Base-by-base conservation (phyloP, 1,140 invertebrate species). In the Trichogramma pretiosum region DNA sequence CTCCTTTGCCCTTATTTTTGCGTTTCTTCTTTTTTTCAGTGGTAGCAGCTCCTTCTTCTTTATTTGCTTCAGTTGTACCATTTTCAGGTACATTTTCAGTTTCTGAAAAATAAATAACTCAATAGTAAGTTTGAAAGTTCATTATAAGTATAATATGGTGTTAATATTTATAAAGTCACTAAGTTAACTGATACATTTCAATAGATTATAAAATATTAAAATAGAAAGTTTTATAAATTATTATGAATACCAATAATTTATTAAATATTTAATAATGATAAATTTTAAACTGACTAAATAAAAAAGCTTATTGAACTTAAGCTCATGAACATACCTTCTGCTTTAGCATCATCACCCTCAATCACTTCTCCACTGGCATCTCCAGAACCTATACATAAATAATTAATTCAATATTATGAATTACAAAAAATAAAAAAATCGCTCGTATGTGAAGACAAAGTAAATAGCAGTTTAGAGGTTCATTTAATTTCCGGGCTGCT, bases 11-110 rank as follows among this genome's bases (percentile, higher is more conserved):
- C 61, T 78, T 75, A 45, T 62, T 64, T 23, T 70, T 68, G 10
- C 69, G 55, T 44, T 77, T 75, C 11, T 68, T 65, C 42, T 72
- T 74, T 14, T 70, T 69, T 44, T 75, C 76, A 55, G 83, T 83
- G 56, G 79, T 79, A 44, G 82, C 81, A 0, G 65, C 68, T 13
- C 68, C 74, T 39, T 76, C 77, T 19, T 50, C 61, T 42, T 68
- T 64, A 4, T 43, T 57, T 3, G 57, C 63, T 50, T 69, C 69
- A 44, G 67, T 69, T 18, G 39, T 46, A 42, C 56, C 60, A 47
- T 60, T 56, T 48, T 61, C 60, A 46, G 54, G 55, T 19, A 37
- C 34, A 14, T 40, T n/a, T n/a, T n/a, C 30, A 28, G 16, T 38
- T 34, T 34, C 33, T 11, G 9, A 34, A n/a, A 14, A 34, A 16